Conservation (phyloP, 2,113 vertebrate species). For the Uria aalge region DNA sequence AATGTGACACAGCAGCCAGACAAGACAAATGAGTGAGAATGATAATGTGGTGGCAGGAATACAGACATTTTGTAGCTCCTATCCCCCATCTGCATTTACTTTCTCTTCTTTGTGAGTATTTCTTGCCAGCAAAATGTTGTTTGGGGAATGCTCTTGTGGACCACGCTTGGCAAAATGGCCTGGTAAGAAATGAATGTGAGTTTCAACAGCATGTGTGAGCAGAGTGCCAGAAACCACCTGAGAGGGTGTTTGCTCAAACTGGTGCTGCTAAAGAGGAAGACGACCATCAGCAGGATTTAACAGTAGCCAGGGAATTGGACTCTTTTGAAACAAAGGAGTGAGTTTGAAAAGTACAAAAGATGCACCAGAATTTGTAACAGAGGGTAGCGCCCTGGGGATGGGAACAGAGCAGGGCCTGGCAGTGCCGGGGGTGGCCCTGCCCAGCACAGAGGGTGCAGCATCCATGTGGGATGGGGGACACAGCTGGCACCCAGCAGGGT, state of each 20-base stretch:
- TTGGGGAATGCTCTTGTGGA: neutral
- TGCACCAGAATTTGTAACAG: neutral
- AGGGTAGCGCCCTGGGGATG: neutral
- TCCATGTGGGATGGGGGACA: neutral
- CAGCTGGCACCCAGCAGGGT: rapidly evolving
- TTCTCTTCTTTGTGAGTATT: neutral
- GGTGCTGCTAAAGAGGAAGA: neutral
- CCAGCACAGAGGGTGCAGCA: neutral
- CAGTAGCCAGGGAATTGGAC: neutral
- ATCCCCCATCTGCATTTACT: neutral
- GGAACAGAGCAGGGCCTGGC: neutral
- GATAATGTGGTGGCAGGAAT: neutral
- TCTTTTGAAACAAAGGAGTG: neutral
- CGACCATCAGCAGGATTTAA: neutral
- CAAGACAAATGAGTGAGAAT: neutral
- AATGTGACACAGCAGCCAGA: neutral
- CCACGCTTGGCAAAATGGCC: neutral
- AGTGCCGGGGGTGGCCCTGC: neutral
- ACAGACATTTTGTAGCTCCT: neutral
- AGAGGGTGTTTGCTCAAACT: neutral
- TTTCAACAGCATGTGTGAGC: neutral
- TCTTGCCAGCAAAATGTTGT: neutral
- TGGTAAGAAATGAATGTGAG: neutral
- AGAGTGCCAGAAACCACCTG: neutral
- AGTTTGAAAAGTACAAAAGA: neutral